These are phyloP conservation scores for Aplocera efformata DNA, from an alignment of 2,888 invertebrate genomes.

Conservation along the genomic window DNA sequence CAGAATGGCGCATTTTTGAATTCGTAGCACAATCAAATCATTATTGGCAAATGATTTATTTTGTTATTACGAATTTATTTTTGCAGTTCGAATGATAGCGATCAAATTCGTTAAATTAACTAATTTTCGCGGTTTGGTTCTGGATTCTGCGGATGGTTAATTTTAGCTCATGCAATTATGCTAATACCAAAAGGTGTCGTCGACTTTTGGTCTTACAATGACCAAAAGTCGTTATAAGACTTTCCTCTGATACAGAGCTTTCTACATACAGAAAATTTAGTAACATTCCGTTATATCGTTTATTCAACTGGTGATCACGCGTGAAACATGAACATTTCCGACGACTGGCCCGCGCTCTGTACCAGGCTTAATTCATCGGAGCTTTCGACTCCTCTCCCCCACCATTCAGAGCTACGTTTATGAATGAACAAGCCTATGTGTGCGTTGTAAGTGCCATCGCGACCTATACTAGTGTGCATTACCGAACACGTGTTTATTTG, in stretches of 20 bases:
- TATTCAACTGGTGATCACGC: constrained; percentile 28
- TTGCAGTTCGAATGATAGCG: no score
- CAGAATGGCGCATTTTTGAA: no score
- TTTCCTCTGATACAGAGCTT: not conserved
- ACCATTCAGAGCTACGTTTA: constrained; percentile 54
- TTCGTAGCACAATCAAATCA: no score
- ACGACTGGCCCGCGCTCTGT: constrained; percentile 56
- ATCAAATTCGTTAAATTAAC: no score
- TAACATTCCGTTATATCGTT: not conserved
- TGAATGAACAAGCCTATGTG: constrained; percentile 63
- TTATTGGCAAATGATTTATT: no score
- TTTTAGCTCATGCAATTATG: no score
- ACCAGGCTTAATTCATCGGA: constrained; percentile 60
- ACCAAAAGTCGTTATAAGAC: no score
- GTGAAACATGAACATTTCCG: constrained; percentile 65
- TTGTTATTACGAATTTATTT: no score
- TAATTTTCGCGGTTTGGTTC: no score
- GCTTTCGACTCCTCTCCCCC: constrained; percentile 52
- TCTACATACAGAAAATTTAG: not conserved
- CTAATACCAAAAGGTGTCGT: no score
- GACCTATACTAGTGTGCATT: constrained; percentile 42
- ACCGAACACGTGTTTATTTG: constrained; percentile 69
- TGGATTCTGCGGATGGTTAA: no score
- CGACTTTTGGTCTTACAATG: no score
- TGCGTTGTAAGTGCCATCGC: constrained; percentile 38